Conservation (phyloP, 1,140 invertebrate genomes). For the Centruroides vittatus region DNA sequence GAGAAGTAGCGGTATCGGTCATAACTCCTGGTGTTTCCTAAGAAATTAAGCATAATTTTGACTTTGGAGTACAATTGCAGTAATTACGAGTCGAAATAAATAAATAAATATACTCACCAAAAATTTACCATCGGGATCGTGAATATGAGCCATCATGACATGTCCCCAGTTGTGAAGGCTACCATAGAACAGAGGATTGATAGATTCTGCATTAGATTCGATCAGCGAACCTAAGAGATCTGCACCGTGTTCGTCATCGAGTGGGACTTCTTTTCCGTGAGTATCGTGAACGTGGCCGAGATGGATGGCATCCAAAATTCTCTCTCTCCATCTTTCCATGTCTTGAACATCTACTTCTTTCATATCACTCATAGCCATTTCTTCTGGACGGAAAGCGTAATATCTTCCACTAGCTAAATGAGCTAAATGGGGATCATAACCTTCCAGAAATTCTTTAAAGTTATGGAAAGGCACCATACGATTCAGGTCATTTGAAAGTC, state of each 20-base stretch:
- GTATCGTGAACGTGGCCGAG: constrained; percentile 2
- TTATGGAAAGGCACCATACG: constrained; percentile 14
- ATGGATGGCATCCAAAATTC: constrained; percentile 16
- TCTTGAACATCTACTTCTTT: constrained; percentile 26
- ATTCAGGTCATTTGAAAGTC: constrained; percentile 24
- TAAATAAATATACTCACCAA: constrained; percentile 10
- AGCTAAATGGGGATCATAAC: constrained; percentile 43
- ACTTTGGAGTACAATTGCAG: too few relatives aligned
- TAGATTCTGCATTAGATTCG: constrained; percentile 36
- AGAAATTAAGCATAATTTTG: neutral
- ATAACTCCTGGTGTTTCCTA: constrained; percentile 18
- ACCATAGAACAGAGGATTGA: constrained; percentile 33
- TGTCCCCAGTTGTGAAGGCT: constrained; percentile 28
- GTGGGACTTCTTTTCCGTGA: constrained; percentile 4
- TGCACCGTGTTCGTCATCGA: constrained; percentile 21
- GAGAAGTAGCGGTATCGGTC: constrained; percentile 12
- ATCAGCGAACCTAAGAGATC: constrained; percentile 39
- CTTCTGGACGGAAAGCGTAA: constrained; percentile 39
- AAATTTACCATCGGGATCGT: constrained; percentile 46
- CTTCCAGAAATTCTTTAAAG: constrained; percentile 28
- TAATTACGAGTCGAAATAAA: too few relatives aligned
- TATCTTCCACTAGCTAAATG: constrained; percentile 45
- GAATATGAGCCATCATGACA: constrained; percentile 44
- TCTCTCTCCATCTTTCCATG: constrained; percentile 27
- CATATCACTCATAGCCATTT: constrained; percentile 34